Evolutionary conservation across 2,797 vertebrate species (phyloP).

Genomic region (Scarus forsteni): DNA sequence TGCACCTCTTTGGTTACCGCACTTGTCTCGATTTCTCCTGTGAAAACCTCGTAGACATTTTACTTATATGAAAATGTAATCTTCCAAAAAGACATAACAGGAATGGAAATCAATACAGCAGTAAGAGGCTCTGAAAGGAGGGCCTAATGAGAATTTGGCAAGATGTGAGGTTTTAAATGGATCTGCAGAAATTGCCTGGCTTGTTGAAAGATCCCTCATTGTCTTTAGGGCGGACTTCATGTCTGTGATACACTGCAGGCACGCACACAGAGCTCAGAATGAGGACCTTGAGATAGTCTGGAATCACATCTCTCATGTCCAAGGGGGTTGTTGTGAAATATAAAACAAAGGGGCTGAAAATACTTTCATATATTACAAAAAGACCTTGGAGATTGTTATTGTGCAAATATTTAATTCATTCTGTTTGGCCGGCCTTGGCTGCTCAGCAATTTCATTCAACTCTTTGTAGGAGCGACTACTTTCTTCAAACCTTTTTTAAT

Average conservation of each 20-base stretch:
- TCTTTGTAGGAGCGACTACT: slow-evolving; percentile 20
- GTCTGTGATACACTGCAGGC: slow-evolving; percentile 27
- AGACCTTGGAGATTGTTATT: slow-evolving; percentile 3
- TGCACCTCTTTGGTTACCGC: background rate
- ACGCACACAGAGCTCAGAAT: slow-evolving; percentile 1
- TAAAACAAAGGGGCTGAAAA: slow-evolving; percentile 3
- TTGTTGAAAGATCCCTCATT: slow-evolving; percentile 34
- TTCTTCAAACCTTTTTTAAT: slow-evolving; percentile 57
- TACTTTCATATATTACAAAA: background rate
- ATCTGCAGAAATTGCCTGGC: slow-evolving; percentile 68
- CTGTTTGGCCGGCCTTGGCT: slow-evolving; percentile 37
- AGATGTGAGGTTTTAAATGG: slow-evolving; percentile 66
- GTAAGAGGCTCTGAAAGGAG: slow-evolving; percentile 65
- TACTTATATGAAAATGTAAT: slow-evolving; percentile 81
- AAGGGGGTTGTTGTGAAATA: background rate
- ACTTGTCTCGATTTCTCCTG: background rate
- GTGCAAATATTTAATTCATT: slow-evolving; percentile 11
- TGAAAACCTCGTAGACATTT: slow-evolving; percentile 50
- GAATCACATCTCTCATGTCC: slow-evolving; percentile 11
- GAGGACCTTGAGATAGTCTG: slow-evolving; percentile 25
- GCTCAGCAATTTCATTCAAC: slow-evolving; percentile 34
- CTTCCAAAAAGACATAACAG: slow-evolving; percentile 68
- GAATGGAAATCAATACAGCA: slow-evolving; percentile 77
- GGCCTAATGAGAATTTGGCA: slow-evolving; percentile 69
- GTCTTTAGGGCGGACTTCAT: slow-evolving; percentile 42